Evolutionary conservation across 2,797 vertebrate species (phyloP).

Genomic region (Pterois miles): DNA sequence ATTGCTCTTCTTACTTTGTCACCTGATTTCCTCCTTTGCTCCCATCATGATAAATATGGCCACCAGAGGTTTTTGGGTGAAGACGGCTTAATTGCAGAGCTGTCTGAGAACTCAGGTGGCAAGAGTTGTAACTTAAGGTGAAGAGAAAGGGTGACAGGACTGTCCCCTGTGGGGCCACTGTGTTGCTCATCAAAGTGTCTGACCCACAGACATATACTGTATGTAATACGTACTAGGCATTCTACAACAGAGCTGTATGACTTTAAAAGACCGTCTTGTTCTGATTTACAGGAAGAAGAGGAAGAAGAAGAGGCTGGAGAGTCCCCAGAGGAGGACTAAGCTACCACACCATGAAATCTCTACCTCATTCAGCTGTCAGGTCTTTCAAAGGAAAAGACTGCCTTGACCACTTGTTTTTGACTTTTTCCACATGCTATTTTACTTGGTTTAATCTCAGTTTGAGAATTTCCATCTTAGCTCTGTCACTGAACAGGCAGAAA

Average conservation of each 20-base stretch:
- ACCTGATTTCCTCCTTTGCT: no score
- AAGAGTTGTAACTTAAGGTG: no score
- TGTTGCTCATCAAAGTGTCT: no score
- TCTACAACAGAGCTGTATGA: background rate
- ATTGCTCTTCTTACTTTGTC: no score
- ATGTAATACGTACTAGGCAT: background rate
- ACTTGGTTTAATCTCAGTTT: slow-evolving; percentile 60
- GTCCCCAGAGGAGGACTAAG: slow-evolving; percentile 91
- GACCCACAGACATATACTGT: background rate
- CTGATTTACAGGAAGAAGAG: slow-evolving; percentile 86
- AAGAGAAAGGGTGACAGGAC: no score
- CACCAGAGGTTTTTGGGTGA: no score
- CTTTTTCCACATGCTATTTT: slow-evolving; percentile 83
- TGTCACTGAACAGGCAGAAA: background rate
- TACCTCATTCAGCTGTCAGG: slow-evolving; percentile 96
- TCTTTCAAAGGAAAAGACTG: slow-evolving; percentile 95
- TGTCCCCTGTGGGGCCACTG: no score
- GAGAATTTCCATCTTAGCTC: slow-evolving; percentile 57
- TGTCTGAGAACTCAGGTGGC: no score
- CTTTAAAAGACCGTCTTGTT: slow-evolving; percentile 33
- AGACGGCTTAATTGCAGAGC: no score
- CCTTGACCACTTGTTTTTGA: slow-evolving; percentile 93
- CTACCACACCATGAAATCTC: slow-evolving; percentile 85
- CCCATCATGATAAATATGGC: no score
- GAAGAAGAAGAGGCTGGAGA: slow-evolving; percentile 89